Percentiles rank a stretch among this genome's conserved stretches.
phyloP scores from a whole-genome alignment of 2,888 invertebrate genomes.

The Diloba caeruleocephala region DNA sequence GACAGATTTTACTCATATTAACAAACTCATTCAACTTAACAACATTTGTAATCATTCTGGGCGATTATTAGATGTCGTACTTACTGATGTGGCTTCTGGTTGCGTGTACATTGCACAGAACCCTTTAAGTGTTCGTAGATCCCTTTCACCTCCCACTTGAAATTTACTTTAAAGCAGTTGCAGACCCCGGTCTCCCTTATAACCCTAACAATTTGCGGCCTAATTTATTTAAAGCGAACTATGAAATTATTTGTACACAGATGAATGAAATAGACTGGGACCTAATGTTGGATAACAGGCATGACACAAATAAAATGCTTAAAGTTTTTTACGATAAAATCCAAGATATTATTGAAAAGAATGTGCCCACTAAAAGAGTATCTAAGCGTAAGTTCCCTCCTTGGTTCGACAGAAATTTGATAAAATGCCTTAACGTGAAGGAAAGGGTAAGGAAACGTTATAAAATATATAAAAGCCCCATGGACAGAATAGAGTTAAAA shows the following conservation, averaged over 20 bases:
- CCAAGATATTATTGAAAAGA: not conserved
- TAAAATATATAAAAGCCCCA: not conserved
- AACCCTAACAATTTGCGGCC: not conserved
- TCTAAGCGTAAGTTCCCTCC: not conserved
- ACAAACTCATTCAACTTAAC: not conserved
- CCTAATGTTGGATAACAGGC: not conserved
- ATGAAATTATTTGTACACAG: not conserved
- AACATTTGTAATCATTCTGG: not conserved
- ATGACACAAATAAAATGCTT: not conserved
- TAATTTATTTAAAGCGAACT: not conserved
- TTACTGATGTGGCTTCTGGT: not conserved
- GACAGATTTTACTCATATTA: not conserved
- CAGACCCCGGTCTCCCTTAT: not conserved
- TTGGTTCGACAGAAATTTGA: not conserved
- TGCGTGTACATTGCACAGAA: not conserved
- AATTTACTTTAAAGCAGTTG: not conserved
- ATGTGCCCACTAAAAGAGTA: not conserved
- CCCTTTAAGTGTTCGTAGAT: not conserved
- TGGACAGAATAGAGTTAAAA: not conserved
- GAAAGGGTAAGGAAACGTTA: not conserved
- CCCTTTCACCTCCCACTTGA: not conserved
- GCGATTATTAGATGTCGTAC: not conserved
- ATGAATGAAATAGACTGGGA: not conserved
- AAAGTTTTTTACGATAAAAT: not conserved
- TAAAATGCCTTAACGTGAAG: not conserved